These are phyloP conservation scores for Sisor rabdophorus DNA, from an alignment of 2,113 vertebrate genomes.

Conservation along the genomic window DNA sequence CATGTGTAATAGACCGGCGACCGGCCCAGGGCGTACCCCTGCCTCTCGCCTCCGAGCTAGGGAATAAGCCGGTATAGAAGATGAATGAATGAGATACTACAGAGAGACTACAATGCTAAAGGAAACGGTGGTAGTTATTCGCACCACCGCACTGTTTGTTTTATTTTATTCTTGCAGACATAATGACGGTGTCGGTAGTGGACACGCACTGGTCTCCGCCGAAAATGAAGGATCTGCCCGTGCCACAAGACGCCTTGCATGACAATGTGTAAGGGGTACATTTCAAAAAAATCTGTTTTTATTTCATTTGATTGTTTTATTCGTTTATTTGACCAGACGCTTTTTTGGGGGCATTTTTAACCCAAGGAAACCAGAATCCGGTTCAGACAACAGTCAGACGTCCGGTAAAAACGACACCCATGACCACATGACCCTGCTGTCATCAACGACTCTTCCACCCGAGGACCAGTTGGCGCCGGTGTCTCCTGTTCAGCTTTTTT, in stretches of 20 bases:
- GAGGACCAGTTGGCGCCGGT: constrained; percentile 53
- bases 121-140: neutral
- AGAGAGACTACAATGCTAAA: neutral
- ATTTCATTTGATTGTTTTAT: neutral
- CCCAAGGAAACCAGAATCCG: constrained; percentile 11
- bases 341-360: neutral
- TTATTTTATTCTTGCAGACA: constrained; percentile 33
- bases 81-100: too few relatives aligned
- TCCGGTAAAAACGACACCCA: neutral
- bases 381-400: constrained; percentile 26
- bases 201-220: constrained; percentile 34
- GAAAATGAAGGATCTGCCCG: constrained; percentile 8
- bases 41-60: too few relatives aligned
- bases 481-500: constrained; percentile 36
- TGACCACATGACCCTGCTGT: constrained; percentile 18
- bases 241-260: neutral
- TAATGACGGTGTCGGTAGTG: constrained; percentile 31
- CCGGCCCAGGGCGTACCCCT: too few relatives aligned
- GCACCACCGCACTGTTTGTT: neutral
- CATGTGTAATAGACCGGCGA: too few relatives aligned
- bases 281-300: neutral
- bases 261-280: constrained; percentile 24
- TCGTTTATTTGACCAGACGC: neutral
- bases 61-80: too few relatives aligned
- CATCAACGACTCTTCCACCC: neutral